These are phyloP conservation scores for Pygmarrhopalites habei DNA, from an alignment of 1,140 invertebrate genomes.

Conservation along the genomic window DNA sequence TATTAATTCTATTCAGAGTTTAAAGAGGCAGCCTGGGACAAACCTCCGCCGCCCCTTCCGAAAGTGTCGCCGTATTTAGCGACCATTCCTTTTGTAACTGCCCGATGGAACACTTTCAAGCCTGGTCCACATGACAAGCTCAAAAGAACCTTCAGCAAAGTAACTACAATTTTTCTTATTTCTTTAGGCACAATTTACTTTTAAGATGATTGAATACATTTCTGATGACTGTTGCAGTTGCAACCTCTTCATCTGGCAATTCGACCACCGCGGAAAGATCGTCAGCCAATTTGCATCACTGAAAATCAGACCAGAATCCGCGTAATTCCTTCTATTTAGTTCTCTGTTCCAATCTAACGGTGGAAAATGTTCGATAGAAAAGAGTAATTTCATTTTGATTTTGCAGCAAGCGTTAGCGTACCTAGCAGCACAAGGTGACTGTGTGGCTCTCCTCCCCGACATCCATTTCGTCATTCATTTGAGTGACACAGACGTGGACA, in stretches of 20 bases:
- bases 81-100: conserved; percentile 19
- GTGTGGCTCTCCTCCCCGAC: conserved; percentile 21
- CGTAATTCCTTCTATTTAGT: conserved; percentile 1
- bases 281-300: conserved; percentile 13
- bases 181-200: neutral
- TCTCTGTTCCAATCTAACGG: neutral
- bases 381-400: too few species aligned
- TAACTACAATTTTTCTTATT: too few species aligned
- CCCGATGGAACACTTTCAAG: conserved; percentile 12
- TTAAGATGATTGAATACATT: too few species aligned
- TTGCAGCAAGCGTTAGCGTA: conserved; percentile 23
- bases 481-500: conserved; percentile 28
- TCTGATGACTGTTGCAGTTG: too few species aligned
- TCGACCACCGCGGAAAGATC: conserved; percentile 5
- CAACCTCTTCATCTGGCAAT: conserved; percentile 22
- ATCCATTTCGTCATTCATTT: conserved; percentile 23
- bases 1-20: conserved; percentile 8
- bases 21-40: conserved; percentile 26
- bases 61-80: conserved; percentile 25
- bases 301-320: conserved; percentile 18
- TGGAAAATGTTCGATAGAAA: neutral
- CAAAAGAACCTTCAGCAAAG: neutral
- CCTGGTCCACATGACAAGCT: conserved; percentile 5
- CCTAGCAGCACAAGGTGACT: conserved; percentile 24
- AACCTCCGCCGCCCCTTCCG: conserved; percentile 18